Percentiles rank a stretch among this genome's conserved stretches.
Conservation (phyloP, 2,888 invertebrate genomes). For the Theodoxus fluviatilis region DNA sequence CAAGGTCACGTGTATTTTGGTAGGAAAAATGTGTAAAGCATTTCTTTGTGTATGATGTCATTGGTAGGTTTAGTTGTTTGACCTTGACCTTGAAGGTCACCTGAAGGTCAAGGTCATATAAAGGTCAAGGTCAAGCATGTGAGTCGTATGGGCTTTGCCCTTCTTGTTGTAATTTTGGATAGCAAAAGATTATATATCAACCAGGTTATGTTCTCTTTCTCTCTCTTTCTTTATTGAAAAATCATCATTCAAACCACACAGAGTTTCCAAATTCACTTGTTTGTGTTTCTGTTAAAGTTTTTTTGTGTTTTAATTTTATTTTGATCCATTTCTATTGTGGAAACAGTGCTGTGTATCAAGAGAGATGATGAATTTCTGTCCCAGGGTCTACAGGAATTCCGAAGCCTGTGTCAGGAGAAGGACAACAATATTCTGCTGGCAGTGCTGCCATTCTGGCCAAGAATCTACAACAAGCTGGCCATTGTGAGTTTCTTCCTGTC, state of each 20-base stretch:
- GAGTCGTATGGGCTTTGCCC: too few species aligned
- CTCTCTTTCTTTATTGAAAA: not conserved
- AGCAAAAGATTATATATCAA: too few species aligned
- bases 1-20: too few species aligned
- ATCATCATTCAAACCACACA: not conserved
- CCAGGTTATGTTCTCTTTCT: too few species aligned
- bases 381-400: constrained; percentile 84
- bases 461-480: constrained; percentile 78
- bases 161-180: too few species aligned
- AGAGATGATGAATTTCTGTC: constrained; percentile 32
- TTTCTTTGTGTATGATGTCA: too few species aligned
- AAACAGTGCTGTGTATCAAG: not conserved
- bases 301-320: not conserved
- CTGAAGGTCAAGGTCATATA: too few species aligned
- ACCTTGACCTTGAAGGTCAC: too few species aligned
- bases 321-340: not conserved
- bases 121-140: too few species aligned
- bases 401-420: constrained; percentile 74
- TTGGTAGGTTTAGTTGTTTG: too few species aligned
- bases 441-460: constrained; percentile 83
- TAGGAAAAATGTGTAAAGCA: too few species aligned
- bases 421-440: constrained; percentile 75
- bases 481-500: constrained; percentile 62
- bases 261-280: not conserved
- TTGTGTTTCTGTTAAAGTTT: not conserved